A percentile compares a stretch with the other conserved stretches of the same genome.
These are phyloP conservation scores for Helobdella robusta DNA, from an alignment of 2,888 invertebrate species.

Conservation along the genomic window DNA sequence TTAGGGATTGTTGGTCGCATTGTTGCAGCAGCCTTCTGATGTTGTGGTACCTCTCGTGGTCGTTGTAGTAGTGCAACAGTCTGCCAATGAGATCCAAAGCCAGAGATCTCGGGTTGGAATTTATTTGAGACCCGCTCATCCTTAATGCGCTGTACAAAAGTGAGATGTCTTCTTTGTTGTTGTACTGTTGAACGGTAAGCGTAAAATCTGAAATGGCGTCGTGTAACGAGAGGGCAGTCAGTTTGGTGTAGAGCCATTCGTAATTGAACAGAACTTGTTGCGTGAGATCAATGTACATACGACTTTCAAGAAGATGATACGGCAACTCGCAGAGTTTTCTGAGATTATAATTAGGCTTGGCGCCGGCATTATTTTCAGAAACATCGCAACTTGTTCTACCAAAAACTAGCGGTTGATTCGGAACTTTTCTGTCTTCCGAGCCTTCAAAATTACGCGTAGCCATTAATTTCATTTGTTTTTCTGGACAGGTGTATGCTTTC, in stretches of 20 bases:
- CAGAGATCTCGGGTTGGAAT: conserved; percentile 49
- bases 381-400: conserved; percentile 24
- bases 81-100: conserved; percentile 83
- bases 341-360: conserved; percentile 38
- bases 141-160: conserved; percentile 33
- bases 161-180: conserved; percentile 27
- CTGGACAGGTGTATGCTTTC: conserved; percentile 38
- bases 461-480: conserved; percentile 28
- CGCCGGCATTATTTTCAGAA: conserved; percentile 4
- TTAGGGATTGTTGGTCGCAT: conserved; percentile 74
- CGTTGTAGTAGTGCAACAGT: conserved; percentile 75
- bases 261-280: conserved; percentile 88
- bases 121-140: conserved; percentile 35
- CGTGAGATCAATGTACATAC: conserved; percentile 71
- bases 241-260: conserved; percentile 87
- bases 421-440: conserved; percentile 40
- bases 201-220: conserved; percentile 78
- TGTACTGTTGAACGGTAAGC: conserved; percentile 16
- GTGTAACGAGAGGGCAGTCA: conserved; percentile 87
- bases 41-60: conserved; percentile 53
- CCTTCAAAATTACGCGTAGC: conserved; percentile 28
- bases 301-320: conserved; percentile 38
- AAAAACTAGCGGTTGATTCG: conserved; percentile 41
- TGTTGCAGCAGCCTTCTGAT: conserved; percentile 74
- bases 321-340: conserved; percentile 45